Base-by-base conservation (phyloP, 2,888 invertebrate genomes). In the Drosophila niveifrons region DNA sequence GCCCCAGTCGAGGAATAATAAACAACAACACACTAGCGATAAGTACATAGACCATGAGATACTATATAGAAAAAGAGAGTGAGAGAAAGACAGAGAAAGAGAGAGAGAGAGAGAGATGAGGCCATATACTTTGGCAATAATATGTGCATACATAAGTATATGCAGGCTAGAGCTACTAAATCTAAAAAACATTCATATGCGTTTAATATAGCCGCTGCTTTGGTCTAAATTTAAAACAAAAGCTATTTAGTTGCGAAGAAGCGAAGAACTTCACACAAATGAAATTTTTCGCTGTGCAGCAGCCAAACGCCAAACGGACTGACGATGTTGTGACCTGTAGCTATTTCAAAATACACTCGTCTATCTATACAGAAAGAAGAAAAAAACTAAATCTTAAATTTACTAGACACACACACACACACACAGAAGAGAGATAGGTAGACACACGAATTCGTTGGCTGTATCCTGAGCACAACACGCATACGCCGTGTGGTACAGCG, bases 191-290 rank as follows among this genome's bases (percentile, higher is more conserved):
- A 86, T 87, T 89, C 89, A 86, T 86, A 87, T 87, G 89, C 80
- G 82, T 87, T 87, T 87, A 89, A 88, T 87, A 88, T 87, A 87
- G 88, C 78, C 76, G 78, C 74, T 80, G 85, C 82, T 86, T 71
- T 78, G 74, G 72, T 87, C 90, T 90, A 90, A 90, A 88, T 76
- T 90, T 90, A 90, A 89, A 90, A 90, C 89, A 87, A 90, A 90
- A 87, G 85, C 89, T 83, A 90, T 90, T 90, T 88, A 88, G 87
- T 89, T 84, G 84, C 85, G 84, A 84, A 83, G 89, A 90, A 89
- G 86, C 83, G 81, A 81, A 83, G 88, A 90, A 88, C 88, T 90
- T 90, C 85, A 88, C 78, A 89, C 87, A 78, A 77, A 83, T 85
- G 75, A 75, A 66, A 59, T 46, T 68, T 46, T 46, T 57, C 23